Conservation (phyloP, 1,140 invertebrate species). For the Pseudomyrmex dendroicus region DNA sequence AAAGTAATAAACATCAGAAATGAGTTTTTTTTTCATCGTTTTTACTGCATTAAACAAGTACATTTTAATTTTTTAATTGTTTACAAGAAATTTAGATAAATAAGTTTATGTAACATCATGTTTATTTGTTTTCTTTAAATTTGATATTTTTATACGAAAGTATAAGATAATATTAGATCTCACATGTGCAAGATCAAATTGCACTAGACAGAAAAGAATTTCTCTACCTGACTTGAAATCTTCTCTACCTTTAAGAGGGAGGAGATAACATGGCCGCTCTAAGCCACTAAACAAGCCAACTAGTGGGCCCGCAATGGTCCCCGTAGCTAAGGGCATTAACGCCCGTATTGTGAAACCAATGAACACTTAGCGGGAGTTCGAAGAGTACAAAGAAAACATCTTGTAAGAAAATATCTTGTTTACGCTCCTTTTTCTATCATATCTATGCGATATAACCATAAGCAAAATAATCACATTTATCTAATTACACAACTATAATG, state of each 20-base stretch:
- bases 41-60: neutral
- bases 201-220: conserved; percentile 3
- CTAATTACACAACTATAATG: too few species aligned
- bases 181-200: conserved; percentile 24
- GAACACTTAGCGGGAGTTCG: conserved; percentile 55
- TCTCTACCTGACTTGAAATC: conserved; percentile 77
- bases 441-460: too few species aligned
- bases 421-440: neutral
- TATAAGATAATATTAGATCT: conserved; percentile 24
- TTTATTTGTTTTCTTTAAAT: neutral
- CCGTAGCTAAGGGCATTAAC: conserved; percentile 82
- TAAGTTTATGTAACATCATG: neutral
- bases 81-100: neutral
- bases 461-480: too few species aligned
- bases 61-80: neutral
- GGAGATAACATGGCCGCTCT: conserved; percentile 80
- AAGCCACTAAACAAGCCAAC: conserved; percentile 82
- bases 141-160: neutral
- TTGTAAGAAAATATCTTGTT: conserved; percentile 65
- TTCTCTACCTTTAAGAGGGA: conserved; percentile 62
- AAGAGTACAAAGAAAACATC: conserved; percentile 71
- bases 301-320: conserved; percentile 69
- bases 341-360: conserved; percentile 81
- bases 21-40: neutral
- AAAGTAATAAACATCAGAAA: neutral